A percentile compares a stretch with the other conserved stretches of the same genome.
Conservation (phyloP, 2,888 invertebrate species). For the Sthenelais limicola region DNA sequence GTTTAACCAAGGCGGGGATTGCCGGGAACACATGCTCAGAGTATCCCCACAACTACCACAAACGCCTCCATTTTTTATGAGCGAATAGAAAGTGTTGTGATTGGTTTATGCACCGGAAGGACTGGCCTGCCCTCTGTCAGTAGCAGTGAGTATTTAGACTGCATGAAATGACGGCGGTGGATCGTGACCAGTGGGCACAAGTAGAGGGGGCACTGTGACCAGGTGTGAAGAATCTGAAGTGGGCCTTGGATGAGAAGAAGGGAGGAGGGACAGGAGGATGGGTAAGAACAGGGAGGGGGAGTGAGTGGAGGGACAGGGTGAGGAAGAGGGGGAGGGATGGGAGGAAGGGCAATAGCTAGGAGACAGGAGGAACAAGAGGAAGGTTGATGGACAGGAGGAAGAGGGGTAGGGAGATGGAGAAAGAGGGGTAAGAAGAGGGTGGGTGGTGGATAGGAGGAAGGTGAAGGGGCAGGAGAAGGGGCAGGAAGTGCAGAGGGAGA, state of each 20-base stretch:
- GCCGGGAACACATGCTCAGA: no score
- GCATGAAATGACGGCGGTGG: no score
- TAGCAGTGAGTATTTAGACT: no score
- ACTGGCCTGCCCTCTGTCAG: no score
- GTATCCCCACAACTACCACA: no score
- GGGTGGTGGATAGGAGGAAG: neutral
- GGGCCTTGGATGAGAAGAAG: neutral
- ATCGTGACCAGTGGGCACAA: no score
- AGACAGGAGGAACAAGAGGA: neutral
- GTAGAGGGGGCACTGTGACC: no score
- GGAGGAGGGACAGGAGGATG: neutral
- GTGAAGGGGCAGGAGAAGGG: neutral
- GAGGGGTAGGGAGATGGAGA: neutral
- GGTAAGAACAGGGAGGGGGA: neutral
- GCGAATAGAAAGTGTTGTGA: no score
- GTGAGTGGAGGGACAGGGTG: neutral
- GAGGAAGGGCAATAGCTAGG: neutral
- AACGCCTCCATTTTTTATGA: no score
- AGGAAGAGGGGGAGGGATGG: neutral
- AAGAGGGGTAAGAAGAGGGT: neutral
- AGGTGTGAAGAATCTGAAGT: no score
- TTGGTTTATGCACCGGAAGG: no score
- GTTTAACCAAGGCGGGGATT: no score
- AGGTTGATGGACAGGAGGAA: conserved; percentile 2
- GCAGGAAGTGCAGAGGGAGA: neutral